Evolutionary conservation across 2,797 vertebrate species (phyloP), one percentile per base, ranked within the genome.

Genomic region (Lateolabrax maculatus): DNA sequence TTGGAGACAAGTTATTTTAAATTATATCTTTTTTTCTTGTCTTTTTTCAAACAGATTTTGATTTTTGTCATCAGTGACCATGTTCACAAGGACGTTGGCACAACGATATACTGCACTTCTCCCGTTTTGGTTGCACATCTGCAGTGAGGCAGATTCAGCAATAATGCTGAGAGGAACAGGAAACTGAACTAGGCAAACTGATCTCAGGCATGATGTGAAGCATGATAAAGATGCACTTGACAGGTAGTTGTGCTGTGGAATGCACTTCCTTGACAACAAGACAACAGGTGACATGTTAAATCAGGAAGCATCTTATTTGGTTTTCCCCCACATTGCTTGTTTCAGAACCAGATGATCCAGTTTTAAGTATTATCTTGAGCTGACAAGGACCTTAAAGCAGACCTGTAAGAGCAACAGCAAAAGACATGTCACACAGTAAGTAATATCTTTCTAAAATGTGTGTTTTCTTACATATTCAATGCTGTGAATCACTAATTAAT

Each of bases 381-480:
- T 44, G 53, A 71, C 62, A 75, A 58, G 70, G 6, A 89, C 15
- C 75, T 64, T 19, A 37, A 61, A 27, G 52, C 79, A 80, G 57
- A 63, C 51, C 64, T 34, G 52, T 36, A 15, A 52, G 49, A 66
- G 58, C 53, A 67, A n/a, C 80, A 77, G 66, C 57, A 48, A 39
- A 23, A 77, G 55, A 53, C 71, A 90, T 92, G 87, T 36, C 67
- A 1, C 70, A 57, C 41, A 71, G 87, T 92, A 25, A 90, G 86
- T 79, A 21, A 10, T 23, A 4, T 0, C 53, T 25, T 49, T 63
- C 12, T 16, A 5, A 21, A 0, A 37, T 55, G 2, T 44, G 3
- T 18, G 16, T 56, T 44, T 69, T 66, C n/a, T 13, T 9, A n/a
- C 55, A 60, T 15, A 21, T 62, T 16, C 1, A 16, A 13, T 27